These are phyloP conservation scores for Eptesicus fuscus DNA, from an alignment of 2,113 vertebrate genomes.

Conservation along the genomic window DNA sequence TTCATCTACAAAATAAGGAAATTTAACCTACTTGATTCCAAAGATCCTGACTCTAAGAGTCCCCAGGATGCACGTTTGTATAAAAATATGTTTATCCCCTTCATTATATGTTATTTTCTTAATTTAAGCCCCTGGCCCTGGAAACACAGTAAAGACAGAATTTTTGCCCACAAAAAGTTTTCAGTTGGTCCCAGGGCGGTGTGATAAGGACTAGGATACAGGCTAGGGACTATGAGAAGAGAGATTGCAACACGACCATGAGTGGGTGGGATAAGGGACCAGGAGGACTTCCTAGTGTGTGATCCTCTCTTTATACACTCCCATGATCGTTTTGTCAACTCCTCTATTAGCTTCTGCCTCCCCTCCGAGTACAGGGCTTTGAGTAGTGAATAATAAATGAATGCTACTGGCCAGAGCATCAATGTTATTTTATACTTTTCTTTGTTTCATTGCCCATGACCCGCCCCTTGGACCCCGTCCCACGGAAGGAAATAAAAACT, in stretches of 20 bases:
- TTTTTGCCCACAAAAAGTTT: neutral
- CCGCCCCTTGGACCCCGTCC: neutral
- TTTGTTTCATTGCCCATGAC: neutral
- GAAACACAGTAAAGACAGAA: neutral
- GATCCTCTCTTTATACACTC: neutral
- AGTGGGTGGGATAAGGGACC: rapidly evolving
- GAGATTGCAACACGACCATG: neutral
- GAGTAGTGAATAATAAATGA: neutral
- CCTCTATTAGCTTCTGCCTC: neutral
- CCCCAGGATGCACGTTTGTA: neutral
- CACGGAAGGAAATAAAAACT: conserved; percentile 42
- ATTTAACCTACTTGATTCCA: neutral
- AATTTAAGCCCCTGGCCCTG: neutral
- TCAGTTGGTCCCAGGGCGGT: neutral
- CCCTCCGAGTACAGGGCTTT: neutral
- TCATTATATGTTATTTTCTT: neutral
- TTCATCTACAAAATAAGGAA: neutral
- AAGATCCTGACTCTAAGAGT: neutral
- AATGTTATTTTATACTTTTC: neutral
- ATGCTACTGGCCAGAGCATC: neutral
- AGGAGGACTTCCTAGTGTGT: neutral
- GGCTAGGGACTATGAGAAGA: neutral
- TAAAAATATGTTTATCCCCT: neutral
- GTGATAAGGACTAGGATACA: neutral
- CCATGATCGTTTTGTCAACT: neutral